Percentiles rank a stretch among this genome's conserved stretches.
phyloP scores from a whole-genome alignment of 2,888 invertebrate genomes.

The Himalopsyche japonica region DNA sequence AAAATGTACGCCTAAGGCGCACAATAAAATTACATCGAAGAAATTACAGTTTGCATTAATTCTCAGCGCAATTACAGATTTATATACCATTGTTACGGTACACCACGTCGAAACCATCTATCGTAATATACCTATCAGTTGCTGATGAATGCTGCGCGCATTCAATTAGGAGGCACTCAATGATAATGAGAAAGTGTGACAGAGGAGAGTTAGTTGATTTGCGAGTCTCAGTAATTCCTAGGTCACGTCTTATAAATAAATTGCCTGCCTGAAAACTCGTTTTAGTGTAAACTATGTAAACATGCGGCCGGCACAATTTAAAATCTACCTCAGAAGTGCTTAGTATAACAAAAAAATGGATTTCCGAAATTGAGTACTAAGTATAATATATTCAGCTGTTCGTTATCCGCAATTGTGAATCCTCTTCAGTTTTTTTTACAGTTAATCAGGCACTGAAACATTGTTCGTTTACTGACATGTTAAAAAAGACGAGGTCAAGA shows the following conservation, averaged over 20 bases:
- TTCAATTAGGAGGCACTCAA: neutral
- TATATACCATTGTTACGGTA: neutral
- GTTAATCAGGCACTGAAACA: too few relatives aligned
- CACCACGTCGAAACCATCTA: neutral
- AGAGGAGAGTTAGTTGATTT: neutral
- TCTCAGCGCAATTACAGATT: neutral
- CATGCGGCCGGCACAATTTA: too few relatives aligned
- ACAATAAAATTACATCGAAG: neutral
- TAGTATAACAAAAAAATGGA: too few relatives aligned
- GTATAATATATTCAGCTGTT: too few relatives aligned
- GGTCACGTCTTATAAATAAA: neutral
- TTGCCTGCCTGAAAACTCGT: neutral
- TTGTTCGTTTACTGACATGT: too few relatives aligned
- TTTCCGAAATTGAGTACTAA: too few relatives aligned
- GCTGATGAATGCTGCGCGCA: neutral
- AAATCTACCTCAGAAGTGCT: too few relatives aligned
- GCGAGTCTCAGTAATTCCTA: neutral
- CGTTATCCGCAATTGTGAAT: too few relatives aligned
- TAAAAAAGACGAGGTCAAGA: too few relatives aligned
- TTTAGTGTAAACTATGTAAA: neutral
- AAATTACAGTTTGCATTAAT: neutral
- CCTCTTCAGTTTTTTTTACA: too few relatives aligned
- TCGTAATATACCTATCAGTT: neutral
- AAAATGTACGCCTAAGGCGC: neutral
- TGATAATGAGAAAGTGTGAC: neutral